Conservation (phyloP, 2,888 invertebrate species). For the Deroplatys truncata region DNA sequence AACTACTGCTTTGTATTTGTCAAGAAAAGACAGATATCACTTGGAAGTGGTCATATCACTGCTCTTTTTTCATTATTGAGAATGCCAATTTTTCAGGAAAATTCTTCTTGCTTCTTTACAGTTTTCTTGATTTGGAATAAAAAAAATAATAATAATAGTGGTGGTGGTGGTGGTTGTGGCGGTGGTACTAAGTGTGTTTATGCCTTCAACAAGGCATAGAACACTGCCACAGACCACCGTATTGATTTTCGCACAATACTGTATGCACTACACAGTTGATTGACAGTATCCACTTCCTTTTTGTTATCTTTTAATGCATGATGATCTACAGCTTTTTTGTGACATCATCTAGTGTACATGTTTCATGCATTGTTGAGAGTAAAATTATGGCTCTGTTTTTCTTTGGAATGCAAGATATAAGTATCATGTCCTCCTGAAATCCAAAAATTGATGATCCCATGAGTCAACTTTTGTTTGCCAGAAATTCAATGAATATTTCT, state of each 20-base stretch:
- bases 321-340: background rate
- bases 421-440: conserved; percentile 33
- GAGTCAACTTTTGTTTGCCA: background rate
- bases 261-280: background rate
- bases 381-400: background rate
- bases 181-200: no score
- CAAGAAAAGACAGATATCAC: no score
- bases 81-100: no score
- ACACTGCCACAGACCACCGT: background rate
- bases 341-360: background rate
- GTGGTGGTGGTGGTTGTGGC: background rate
- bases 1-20: no score
- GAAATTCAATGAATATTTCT: background rate
- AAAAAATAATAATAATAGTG: no score
- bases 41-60: no score
- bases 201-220: background rate
- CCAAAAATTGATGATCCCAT: background rate
- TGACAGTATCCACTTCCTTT: background rate
- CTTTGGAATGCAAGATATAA: conserved; percentile 37
- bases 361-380: no score
- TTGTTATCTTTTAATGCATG: background rate
- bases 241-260: background rate
- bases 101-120: no score
- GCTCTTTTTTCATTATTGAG: no score
- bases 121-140: no score